Base-by-base conservation (phyloP, 2,797 vertebrate species). In the Sylvilagus floridanus region DNA sequence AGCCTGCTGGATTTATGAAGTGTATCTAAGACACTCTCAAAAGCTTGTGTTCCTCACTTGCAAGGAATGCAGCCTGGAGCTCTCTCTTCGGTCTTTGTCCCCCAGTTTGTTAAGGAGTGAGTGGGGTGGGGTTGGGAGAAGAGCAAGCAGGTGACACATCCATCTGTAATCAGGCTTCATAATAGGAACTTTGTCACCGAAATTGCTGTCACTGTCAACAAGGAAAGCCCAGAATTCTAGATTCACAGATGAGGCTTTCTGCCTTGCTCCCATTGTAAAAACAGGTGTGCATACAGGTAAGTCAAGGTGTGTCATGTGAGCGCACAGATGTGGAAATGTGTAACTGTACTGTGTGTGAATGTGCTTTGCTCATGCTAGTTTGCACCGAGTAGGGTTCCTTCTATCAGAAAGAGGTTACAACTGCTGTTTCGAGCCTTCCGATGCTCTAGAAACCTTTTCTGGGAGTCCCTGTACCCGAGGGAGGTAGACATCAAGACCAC, bases 211-310 rank as follows among this genome's bases (percentile, higher is more conserved):
- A n/a, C 71, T 83, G 76, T 83, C 35, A 42, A 35, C 30, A 69
- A 83, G 37, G 73, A 75, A 84, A 69, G 68, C 68, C 19, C 9
- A 62, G 77, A 60, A 84, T 84, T 96, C 42, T 82, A 35, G 42
- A 66, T 57, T 76, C 47, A 35, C 28, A 60, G 28, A 26, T 32
- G 57, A 54, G 71, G 30, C 75, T 89, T 84, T 30, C 65, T 63
- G 84, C 32, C 65, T 72, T 69, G 57, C 26, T 30, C 12, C 22
- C 60, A 17, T 52, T 77, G 4, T 66, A 69, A 42, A 89, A 26
- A 52, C 5, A 22, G 10, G 35, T n/a, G 30, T 35, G 2, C 7
- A 7, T 21, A 28, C 16, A 4, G 11, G 21, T 54, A 11, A 42
- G 16, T 62, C 69, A n/a, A 14, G 50, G 35, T 85, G 30, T 69